phyloP scores from a whole-genome alignment of 2,797 vertebrate species.

The Dipus sagitta region DNA sequence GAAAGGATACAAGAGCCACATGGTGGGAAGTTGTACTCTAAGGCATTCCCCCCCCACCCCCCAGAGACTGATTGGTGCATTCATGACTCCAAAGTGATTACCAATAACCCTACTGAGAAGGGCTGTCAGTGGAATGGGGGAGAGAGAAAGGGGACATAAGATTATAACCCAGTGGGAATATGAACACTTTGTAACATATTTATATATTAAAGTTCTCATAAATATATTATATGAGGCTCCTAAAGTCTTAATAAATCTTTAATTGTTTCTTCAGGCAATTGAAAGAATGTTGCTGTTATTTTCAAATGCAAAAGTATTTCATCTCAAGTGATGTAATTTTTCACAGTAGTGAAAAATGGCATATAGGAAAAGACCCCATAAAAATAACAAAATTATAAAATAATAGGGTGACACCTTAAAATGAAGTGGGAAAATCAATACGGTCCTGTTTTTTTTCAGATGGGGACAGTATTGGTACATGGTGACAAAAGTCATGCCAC shows the following conservation, averaged over 20 bases:
- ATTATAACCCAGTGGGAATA: no score
- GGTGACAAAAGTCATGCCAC: background rate
- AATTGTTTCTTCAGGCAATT: conserved; percentile 13
- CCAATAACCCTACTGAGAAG: no score
- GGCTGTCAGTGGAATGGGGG: no score
- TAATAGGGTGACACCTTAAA: background rate
- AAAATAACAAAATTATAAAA: conserved; percentile 40
- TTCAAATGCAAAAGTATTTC: conserved; percentile 28
- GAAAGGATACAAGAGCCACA: no score
- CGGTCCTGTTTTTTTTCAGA: background rate
- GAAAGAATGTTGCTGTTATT: background rate
- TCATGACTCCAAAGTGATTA: no score
- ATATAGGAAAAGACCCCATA: conserved; percentile 14
- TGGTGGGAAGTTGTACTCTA: no score
- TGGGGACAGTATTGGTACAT: background rate
- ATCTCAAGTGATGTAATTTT: background rate
- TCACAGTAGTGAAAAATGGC: background rate
- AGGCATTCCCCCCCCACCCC: no score
- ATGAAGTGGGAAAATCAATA: background rate
- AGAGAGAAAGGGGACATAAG: no score
- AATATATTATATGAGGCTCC: background rate
- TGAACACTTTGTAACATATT: no score
- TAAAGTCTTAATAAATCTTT: background rate
- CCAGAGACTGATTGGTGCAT: no score
- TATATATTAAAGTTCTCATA: no score